These are phyloP conservation scores for Ara ararauna DNA, from an alignment of 2,797 vertebrate species.

Conservation along the genomic window DNA sequence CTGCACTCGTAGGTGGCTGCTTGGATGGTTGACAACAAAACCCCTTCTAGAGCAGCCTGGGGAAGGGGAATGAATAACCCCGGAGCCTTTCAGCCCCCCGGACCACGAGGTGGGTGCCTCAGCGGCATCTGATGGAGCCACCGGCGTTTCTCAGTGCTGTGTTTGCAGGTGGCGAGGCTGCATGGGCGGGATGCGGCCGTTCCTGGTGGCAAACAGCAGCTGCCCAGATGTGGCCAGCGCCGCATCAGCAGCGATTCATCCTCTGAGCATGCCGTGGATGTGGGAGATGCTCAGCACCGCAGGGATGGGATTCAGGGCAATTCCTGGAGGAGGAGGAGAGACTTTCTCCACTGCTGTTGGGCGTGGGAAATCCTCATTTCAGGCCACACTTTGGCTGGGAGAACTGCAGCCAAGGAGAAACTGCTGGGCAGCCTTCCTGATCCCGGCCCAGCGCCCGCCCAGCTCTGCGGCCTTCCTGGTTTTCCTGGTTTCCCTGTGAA, in stretches of 20 bases:
- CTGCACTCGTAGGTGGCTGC: neutral
- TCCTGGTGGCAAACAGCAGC: neutral
- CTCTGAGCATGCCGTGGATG: neutral
- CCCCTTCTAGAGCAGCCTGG: neutral
- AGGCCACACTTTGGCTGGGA: neutral
- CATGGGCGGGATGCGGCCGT: neutral
- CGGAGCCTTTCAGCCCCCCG: neutral
- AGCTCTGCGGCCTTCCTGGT: neutral
- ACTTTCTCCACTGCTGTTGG: neutral
- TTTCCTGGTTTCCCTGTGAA: constrained; percentile 53
- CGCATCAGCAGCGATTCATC: neutral
- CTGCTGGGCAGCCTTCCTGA: constrained; percentile 3
- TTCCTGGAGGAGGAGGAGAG: neutral
- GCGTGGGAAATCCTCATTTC: neutral
- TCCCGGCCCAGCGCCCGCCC: neutral
- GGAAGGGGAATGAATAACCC: neutral
- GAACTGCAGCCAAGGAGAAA: neutral
- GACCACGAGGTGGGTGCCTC: neutral
- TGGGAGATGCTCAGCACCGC: neutral
- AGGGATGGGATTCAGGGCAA: neutral
- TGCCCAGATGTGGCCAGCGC: neutral
- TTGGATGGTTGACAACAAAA: neutral
- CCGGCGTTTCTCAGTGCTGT: neutral
- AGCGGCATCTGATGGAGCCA: neutral
- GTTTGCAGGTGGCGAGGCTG: neutral